Evolutionary conservation across 2,113 vertebrate genomes (phyloP).

Genomic region (Phalacrocorax pelagicus): DNA sequence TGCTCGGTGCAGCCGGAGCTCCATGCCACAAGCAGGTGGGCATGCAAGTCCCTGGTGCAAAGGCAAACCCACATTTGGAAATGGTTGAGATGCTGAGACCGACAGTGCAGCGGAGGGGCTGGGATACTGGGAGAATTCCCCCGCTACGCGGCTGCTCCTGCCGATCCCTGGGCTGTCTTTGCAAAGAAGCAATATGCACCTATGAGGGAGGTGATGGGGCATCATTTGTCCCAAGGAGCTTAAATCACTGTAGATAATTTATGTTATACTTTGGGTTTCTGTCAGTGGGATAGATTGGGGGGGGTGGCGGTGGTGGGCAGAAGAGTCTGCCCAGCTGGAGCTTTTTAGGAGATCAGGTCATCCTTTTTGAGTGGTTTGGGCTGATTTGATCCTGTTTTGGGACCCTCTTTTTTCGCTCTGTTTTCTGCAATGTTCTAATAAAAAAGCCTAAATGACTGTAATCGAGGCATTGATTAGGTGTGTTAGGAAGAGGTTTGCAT

Average conservation of each 20-base stretch:
- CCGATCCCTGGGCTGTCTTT: not conserved
- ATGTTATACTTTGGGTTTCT: not conserved
- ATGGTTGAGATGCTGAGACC: not conserved
- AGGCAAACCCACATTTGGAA: not conserved
- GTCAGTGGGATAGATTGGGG: not conserved
- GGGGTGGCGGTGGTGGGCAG: too few relatives aligned
- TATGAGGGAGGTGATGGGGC: not conserved
- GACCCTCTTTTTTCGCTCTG: not conserved
- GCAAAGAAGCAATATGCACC: not conserved
- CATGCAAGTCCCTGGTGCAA: not conserved
- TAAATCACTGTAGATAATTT: not conserved
- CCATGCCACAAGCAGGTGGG: not conserved
- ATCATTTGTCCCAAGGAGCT: not conserved
- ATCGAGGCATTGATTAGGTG: not conserved
- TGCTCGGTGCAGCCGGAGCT: not conserved
- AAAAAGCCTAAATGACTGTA: not conserved
- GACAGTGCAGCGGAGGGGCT: fast-evolving
- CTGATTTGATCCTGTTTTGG: not conserved
- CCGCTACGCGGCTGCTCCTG: not conserved
- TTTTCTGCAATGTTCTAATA: not conserved
- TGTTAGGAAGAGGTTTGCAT: not conserved
- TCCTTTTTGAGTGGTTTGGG: not conserved
- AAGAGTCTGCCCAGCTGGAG: not conserved
- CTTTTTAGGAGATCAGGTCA: not conserved
- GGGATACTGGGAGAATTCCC: too few relatives aligned